Conservation (phyloP, 2,797 vertebrate genomes). For the Acrossocheilus wenchowensis region DNA sequence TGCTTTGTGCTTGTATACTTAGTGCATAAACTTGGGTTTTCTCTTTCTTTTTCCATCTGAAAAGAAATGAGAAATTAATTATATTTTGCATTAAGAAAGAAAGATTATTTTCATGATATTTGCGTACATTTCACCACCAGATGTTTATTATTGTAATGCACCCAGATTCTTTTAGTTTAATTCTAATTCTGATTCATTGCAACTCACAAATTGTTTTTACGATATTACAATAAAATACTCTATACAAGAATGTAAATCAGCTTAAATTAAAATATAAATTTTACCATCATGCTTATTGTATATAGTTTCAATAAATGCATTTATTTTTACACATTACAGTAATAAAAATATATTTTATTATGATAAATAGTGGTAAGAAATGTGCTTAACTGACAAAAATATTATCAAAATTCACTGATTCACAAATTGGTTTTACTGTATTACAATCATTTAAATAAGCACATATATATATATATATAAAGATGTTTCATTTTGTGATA, state of each 20-base stretch:
- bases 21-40: background rate
- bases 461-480: too few species aligned
- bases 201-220: background rate
- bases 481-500: too few species aligned
- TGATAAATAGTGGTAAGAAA: background rate
- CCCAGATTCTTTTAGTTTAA: background rate
- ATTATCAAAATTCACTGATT: too few species aligned
- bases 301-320: background rate
- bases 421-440: too few species aligned
- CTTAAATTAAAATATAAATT: background rate
- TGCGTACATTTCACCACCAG: background rate
- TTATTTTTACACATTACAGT: background rate
- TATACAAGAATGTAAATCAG: background rate
- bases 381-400: background rate
- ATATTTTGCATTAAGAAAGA: background rate
- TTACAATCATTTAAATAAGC: too few species aligned
- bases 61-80: background rate
- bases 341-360: background rate
- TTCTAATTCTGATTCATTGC: background rate
- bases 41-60: background rate
- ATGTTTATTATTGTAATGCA: background rate
- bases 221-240: background rate
- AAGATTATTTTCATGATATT: background rate
- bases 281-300: background rate
- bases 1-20: background rate